Percentiles rank a stretch among this genome's conserved stretches.
phyloP scores from a whole-genome alignment of 2,113 vertebrate genomes.

The Scopus umbretta region DNA sequence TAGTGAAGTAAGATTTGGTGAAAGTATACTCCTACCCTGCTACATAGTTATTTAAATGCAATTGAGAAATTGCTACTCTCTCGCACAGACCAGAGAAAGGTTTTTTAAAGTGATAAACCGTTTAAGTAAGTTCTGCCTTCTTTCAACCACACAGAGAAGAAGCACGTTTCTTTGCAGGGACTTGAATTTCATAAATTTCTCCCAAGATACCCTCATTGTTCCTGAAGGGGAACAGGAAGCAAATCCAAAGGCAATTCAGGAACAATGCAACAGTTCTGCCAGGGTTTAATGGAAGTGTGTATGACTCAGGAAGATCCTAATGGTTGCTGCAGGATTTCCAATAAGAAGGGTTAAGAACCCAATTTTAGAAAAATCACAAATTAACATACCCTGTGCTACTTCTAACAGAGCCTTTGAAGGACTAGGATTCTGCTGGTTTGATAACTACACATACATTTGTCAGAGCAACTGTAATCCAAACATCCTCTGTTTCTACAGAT shows the following conservation, averaged over 20 bases:
- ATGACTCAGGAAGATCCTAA: background rate
- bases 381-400: background rate
- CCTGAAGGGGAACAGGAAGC: background rate
- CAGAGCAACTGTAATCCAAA: background rate
- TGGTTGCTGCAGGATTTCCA: background rate
- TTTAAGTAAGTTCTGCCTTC: background rate
- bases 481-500: background rate
- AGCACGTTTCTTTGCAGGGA: background rate
- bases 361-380: background rate
- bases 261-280: background rate
- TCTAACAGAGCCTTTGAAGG: background rate
- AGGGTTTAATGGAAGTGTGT: background rate
- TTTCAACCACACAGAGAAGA: background rate
- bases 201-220: background rate
- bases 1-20: background rate
- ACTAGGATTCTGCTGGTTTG: background rate
- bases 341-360: background rate
- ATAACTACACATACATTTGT: background rate
- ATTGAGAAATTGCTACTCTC: background rate
- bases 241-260: background rate
- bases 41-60: background rate
- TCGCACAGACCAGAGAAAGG: background rate
- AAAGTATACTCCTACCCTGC: background rate
- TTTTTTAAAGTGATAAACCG: background rate
- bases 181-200: background rate